phyloP scores from a whole-genome alignment of 2,888 invertebrate species.

The Leptarthrus brevirostris region DNA sequence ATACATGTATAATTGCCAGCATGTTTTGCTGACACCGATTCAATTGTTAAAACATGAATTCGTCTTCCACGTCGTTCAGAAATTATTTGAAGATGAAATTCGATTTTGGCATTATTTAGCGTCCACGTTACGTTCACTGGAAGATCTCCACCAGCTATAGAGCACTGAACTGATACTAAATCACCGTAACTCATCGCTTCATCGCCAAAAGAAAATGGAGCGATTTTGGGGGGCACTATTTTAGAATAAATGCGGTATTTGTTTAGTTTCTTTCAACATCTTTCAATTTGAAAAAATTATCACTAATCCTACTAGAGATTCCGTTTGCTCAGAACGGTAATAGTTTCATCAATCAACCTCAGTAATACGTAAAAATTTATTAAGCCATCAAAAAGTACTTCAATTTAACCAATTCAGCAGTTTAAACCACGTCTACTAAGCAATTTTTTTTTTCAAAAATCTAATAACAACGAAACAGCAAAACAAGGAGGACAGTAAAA shows the following conservation, averaged over 20 bases:
- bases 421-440: too few relatives aligned
- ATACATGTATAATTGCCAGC: constrained; percentile 82
- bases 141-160: constrained; percentile 70
- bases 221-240: constrained; percentile 79
- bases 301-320: not conserved
- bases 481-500: not conserved
- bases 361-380: too few relatives aligned
- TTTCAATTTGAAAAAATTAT: not conserved
- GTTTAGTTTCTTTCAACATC: too few relatives aligned
- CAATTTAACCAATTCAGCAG: too few relatives aligned
- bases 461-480: constrained; percentile 40
- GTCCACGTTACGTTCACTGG: constrained; percentile 73
- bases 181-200: constrained; percentile 78
- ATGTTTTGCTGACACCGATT: constrained; percentile 76
- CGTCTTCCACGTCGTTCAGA: constrained; percentile 68
- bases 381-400: too few relatives aligned
- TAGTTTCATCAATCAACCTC: too few relatives aligned
- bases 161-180: constrained; percentile 69
- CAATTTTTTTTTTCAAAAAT: too few relatives aligned
- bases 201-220: constrained; percentile 81
- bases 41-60: constrained; percentile 73
- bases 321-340: not conserved
- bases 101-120: constrained; percentile 69
- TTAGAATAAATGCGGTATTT: too few relatives aligned
- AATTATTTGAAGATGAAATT: constrained; percentile 64